Base-by-base conservation (phyloP, 2,113 vertebrate species). In the Baryphthengus martii region DNA sequence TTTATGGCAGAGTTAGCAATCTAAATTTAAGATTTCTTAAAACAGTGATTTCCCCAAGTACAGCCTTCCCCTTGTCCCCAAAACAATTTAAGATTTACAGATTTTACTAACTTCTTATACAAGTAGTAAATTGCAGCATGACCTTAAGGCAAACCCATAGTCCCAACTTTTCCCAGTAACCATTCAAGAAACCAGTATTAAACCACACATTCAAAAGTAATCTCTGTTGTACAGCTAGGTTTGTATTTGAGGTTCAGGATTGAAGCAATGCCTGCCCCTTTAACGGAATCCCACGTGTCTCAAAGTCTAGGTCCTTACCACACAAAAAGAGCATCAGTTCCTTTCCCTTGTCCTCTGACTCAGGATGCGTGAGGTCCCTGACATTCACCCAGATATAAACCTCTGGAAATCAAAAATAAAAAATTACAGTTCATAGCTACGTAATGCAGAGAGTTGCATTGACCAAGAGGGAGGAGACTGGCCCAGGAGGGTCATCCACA, bases 1-100 rank as follows among this genome's bases (percentile, higher is more conserved):
- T 91, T 95, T 90, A 93, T 56, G 28, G 52, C 47, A 86, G 53
- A 86, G 72, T 81, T 78, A 81, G 61, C 65, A 77, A 84, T n/a
- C 39, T 77, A 90, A 71, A 92, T 76, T 82, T 65, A 92, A 91
- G 80, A 78, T 72, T 85, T 55, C 58, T 91, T 66, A 87, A 55
- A 89, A 78, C 62, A 70, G 61, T 26, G n/a, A 67, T 44, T 44
- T 92, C 52, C 47, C 28, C 10, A 95, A 89, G 40, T 25, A 65
- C 49, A 56, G 31, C 26, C n/a, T 65, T 89, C 7, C 39, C 21
- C 24, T 24, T 20, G 47, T n/a, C 31, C 73, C 25, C 65, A 50
- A 56, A 94, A 84, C 52, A 39, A 72, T n/a, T 35, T 59, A 61
- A 59, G 56, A 71, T 61, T 56, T 87, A 78, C 21, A 47, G 37